These are phyloP conservation scores for Pocillopora verrucosa DNA, from an alignment of 64 coral and sea anemone species.

Conservation along the genomic window DNA sequence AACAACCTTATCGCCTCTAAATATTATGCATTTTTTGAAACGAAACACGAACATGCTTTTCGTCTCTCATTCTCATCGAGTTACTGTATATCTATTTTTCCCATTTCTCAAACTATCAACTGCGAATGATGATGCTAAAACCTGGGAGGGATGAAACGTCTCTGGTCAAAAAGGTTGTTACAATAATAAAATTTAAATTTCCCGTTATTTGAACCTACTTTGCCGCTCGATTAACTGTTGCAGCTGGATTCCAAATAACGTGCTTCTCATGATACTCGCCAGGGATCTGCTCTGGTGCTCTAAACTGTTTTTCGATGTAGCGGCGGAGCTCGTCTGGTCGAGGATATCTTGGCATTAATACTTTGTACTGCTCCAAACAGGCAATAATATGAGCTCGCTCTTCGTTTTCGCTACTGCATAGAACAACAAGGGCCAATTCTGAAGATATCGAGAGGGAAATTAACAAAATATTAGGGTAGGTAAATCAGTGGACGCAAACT, in stretches of 20 bases:
- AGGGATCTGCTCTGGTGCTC: background rate
- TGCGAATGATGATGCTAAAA: too few relatives aligned
- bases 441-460: background rate
- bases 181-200: too few relatives aligned
- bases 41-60: too few relatives aligned
- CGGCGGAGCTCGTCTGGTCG: slow-evolving; percentile 20
- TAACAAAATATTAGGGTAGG: background rate
- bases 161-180: too few relatives aligned
- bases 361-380: slow-evolving; percentile 64
- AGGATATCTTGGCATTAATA: slow-evolving; percentile 47
- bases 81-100: too few relatives aligned
- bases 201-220: slow-evolving; percentile 1
- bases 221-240: slow-evolving; percentile 29
- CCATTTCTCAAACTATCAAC: too few relatives aligned
- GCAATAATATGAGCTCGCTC: slow-evolving; percentile 66
- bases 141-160: too few relatives aligned
- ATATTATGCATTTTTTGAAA: too few relatives aligned
- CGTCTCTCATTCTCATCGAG: too few relatives aligned
- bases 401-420: slow-evolving; percentile 82
- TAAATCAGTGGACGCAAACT: background rate
- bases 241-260: slow-evolving; percentile 57
- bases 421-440: slow-evolving; percentile 62
- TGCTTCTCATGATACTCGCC: background rate
- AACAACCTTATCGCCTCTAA: too few relatives aligned
- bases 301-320: slow-evolving; percentile 45